Evolutionary conservation across 2,888 invertebrate genomes (phyloP), one percentile per base, ranked within the genome.

Genomic region (Polylopha cassiicola): DNA sequence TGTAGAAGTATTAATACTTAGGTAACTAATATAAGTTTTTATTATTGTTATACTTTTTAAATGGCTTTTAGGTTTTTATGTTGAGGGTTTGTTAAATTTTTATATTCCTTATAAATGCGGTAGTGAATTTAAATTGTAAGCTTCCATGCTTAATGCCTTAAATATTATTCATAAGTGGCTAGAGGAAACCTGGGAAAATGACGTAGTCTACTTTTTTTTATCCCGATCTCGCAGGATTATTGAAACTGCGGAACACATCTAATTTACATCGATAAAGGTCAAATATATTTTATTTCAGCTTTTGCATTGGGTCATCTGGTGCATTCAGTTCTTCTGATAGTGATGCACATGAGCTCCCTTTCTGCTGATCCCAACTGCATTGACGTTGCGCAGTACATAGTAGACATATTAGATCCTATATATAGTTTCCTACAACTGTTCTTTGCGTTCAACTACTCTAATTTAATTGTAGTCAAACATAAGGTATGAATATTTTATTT

Each of bases 401-500:
- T 30, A 7, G 5, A 8, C 7, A 8, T 42, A 3, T 7, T 37
- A 13, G 14, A 31, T 5, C 24, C 27, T n/a, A 4, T 36, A 6
- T 37, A 30, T 8, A 21, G 26, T n/a, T 26, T 91, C 58, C 74
- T 88, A 34, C 87, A 90, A 50, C 74, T 91, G 5, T 91, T 90
- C 68, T 90, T 91, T 62, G 87, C 90, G 43, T 91, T 90, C 66
- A 89, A 91, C 60, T 91, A 90, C 65, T 89, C 90, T 7, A 91
- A 91, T 70, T 90, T 91, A 72, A 86, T 58, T 1, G 58, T 63
- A 4, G 15, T 53, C n/a, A 51, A 41, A 9, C 29, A 30, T 15
- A 22, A n/a, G 21, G 41, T 36, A 36, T 28, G 32, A 5, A 2
- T n/a, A n/a, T n/a, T 17, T 6, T 20, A n/a, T 2, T 5, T 13